Percentiles rank a stretch among this genome's conserved stretches.
Evolutionary conservation across 2,888 invertebrate species (phyloP).

Genomic region (Dryobota labecula): DNA sequence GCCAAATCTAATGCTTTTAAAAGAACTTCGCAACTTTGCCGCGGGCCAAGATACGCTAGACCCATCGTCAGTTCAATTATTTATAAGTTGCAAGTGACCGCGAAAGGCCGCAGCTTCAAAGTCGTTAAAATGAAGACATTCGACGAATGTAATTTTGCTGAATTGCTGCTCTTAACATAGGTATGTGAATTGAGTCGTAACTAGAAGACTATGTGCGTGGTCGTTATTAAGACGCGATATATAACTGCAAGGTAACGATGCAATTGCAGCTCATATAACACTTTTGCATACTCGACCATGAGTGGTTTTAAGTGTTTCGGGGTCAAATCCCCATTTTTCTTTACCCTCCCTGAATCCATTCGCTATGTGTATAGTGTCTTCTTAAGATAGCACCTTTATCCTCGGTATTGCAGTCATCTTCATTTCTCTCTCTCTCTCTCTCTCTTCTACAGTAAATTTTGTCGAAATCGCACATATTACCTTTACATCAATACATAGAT

Average conservation of each 20-base stretch:
- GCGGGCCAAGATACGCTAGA: slow-evolving; percentile 7
- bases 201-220: not conserved
- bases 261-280: not conserved
- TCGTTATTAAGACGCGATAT: not conserved
- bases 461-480: not conserved
- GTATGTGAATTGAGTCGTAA: not conserved
- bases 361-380: not conserved
- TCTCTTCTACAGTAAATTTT: too few species aligned
- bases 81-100: slow-evolving; percentile 26
- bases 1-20: not conserved
- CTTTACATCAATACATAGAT: not conserved
- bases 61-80: slow-evolving; percentile 25
- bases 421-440: not conserved
- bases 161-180: slow-evolving; percentile 23
- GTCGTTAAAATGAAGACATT: slow-evolving; percentile 37
- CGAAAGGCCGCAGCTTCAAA: slow-evolving; percentile 32
- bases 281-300: not conserved
- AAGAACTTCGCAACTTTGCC: not conserved
- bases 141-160: not conserved
- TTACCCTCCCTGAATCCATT: not conserved
- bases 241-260: not conserved
- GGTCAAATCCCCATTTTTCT: not conserved
- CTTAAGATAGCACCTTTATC: not conserved
- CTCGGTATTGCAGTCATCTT: not conserved
- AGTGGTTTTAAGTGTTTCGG: not conserved